Percentiles rank a stretch among this genome's conserved stretches.
Conservation (phyloP, 2,888 invertebrate species). For the Himalopsyche tibetana region DNA sequence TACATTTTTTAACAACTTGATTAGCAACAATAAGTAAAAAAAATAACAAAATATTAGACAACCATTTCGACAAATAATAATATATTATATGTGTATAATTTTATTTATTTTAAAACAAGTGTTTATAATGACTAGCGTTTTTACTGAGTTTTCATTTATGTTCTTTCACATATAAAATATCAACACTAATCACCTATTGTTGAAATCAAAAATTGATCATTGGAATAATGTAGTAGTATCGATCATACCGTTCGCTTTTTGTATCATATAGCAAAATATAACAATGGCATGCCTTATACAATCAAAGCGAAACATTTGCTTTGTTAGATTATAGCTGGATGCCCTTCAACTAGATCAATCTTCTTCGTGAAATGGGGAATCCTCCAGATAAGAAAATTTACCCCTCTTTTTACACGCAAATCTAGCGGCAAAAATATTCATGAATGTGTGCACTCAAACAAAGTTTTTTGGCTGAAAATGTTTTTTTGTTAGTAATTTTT, state of each 20-base stretch:
- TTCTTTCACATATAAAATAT: no score
- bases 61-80: no score
- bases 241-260: neutral
- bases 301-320: neutral
- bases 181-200: no score
- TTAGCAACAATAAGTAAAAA: no score
- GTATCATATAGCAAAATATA: neutral
- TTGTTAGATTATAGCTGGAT: constrained; percentile 8
- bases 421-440: constrained; percentile 9
- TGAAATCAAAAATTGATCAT: neutral
- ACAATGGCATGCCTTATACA: neutral
- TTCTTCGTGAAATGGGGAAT: neutral
- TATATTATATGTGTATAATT: no score
- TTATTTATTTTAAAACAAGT: no score
- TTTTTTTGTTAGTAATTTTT: no score
- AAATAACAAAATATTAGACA: no score
- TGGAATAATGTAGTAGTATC: neutral
- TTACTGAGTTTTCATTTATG: no score
- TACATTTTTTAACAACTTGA: no score
- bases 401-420: neutral
- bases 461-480: neutral
- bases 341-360: constrained; percentile 18
- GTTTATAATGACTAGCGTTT: no score
- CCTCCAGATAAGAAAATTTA: neutral
- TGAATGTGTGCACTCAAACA: neutral